Base-by-base conservation (phyloP, 2,797 vertebrate genomes). In the Halcyon badia region DNA sequence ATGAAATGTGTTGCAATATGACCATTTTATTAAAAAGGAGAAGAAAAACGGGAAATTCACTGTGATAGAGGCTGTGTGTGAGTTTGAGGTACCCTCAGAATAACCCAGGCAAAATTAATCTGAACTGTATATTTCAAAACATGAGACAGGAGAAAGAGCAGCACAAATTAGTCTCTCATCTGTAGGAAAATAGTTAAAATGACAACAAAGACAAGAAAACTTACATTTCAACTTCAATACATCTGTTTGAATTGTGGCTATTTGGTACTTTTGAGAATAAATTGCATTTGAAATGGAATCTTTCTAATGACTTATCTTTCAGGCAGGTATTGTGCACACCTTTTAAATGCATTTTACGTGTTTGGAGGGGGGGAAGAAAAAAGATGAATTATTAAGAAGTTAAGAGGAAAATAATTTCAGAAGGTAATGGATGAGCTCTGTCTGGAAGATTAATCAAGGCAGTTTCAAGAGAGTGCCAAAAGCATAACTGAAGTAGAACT, bases 381-480 rank as follows among this genome's bases (percentile, higher is more conserved):
- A 97, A 98, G 96, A 98, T 98, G 97, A 98, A 98, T 98, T 98
- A 97, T 97, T 97, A 98, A 97, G 97, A 98, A 98, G 94, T 98
- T 98, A 98, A 98, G 98, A 98, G 94, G 97, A 98, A 98, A 98
- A 98, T 98, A 98, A 98, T 98, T 98, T 98, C 97, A 98, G 97
- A 92, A 98, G 97, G 98, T 98, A 98, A 98, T 98, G 97, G 98
- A 98, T 98, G 98, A 98, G 97, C 97, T 98, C 97, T 98, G 98
- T 97, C 97, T 96, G 96, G 97, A 98, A 98, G 98, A 98, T 98
- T 98, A 98, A 98, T 98, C 98, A 98, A 98, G 97, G 98, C 96
- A 97, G 97, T 98, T 97, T 97, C 94, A 97, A 97, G 96, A 97
- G 97, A 98, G 96, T 95, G 97, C 97, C 97, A 96, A 97, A 97